Conservation (phyloP, 2,113 vertebrate genomes). For the Pelecanus crispus region DNA sequence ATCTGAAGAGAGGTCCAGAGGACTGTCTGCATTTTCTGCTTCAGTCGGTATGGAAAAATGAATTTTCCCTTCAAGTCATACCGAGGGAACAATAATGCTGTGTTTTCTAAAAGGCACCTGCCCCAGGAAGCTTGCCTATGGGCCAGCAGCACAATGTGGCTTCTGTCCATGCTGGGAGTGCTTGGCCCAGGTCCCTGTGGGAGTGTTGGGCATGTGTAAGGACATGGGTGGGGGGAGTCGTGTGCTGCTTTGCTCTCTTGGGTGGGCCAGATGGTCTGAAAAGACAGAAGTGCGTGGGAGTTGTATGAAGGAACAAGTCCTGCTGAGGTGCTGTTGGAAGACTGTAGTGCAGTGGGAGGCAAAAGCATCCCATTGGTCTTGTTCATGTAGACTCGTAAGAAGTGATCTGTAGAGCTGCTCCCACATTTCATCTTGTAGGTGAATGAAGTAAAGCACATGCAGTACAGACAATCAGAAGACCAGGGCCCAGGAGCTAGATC, state of each 20-base stretch:
- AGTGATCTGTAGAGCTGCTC: background rate
- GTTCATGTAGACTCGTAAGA: background rate
- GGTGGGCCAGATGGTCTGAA: background rate
- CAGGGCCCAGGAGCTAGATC: background rate
- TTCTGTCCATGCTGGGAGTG: background rate
- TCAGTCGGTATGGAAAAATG: background rate
- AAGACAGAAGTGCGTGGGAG: background rate
- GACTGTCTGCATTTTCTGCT: background rate
- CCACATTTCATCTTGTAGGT: background rate
- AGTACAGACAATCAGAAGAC: background rate
- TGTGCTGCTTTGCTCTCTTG: background rate
- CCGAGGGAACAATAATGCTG: rapidly evolving
- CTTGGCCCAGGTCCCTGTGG: background rate
- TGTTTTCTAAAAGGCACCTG: background rate
- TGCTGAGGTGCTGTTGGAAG: background rate
- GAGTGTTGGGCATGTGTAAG: background rate
- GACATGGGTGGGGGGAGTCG: rapidly evolving
- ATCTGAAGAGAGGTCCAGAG: background rate
- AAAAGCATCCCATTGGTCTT: background rate
- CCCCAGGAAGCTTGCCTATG: rapidly evolving
- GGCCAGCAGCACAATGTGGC: rapidly evolving
- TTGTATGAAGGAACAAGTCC: background rate
- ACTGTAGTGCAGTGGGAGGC: background rate
- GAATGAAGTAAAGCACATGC: background rate
- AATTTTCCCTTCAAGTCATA: background rate